A percentile compares a stretch with the other conserved stretches of the same genome.
phyloP scores from a whole-genome alignment of 1,140 invertebrate species.

The Polypedilum pembai region DNA sequence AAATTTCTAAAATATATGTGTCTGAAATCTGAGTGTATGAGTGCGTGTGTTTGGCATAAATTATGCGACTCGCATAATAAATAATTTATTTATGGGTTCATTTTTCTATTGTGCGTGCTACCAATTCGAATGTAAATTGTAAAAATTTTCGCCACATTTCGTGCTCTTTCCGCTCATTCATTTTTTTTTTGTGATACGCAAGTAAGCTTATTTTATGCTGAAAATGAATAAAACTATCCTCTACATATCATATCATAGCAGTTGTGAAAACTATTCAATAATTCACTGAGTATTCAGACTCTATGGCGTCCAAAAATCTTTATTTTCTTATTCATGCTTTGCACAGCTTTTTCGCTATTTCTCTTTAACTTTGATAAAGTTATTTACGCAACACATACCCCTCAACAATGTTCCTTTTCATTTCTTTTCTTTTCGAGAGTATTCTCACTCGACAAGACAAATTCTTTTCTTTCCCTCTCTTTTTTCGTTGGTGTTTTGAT shows the following conservation, averaged over 20 bases:
- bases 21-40: too few species aligned
- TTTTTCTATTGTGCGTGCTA: constrained; percentile 12
- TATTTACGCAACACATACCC: constrained; percentile 18
- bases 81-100: constrained; percentile 19
- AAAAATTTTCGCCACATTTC: constrained; percentile 17
- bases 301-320: neutral
- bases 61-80: constrained; percentile 4
- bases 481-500: neutral
- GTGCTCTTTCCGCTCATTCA: neutral
- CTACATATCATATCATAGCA: constrained; percentile 12
- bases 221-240: constrained; percentile 13
- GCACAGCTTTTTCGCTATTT: neutral
- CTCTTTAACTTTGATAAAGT: constrained; percentile 3
- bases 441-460: neutral
- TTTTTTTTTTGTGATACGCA: neutral
- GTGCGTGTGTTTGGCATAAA: neutral
- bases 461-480: neutral
- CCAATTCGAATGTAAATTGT: constrained; percentile 5
- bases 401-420: too few species aligned
- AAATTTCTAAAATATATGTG: too few species aligned
- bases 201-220: constrained; percentile 9
- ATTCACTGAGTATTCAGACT: constrained; percentile 17
- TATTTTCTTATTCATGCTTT: neutral
- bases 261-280: constrained; percentile 18
- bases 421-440: neutral